These are phyloP conservation scores for Lobophora halterata DNA, from an alignment of 2,888 invertebrate genomes.

Conservation along the genomic window DNA sequence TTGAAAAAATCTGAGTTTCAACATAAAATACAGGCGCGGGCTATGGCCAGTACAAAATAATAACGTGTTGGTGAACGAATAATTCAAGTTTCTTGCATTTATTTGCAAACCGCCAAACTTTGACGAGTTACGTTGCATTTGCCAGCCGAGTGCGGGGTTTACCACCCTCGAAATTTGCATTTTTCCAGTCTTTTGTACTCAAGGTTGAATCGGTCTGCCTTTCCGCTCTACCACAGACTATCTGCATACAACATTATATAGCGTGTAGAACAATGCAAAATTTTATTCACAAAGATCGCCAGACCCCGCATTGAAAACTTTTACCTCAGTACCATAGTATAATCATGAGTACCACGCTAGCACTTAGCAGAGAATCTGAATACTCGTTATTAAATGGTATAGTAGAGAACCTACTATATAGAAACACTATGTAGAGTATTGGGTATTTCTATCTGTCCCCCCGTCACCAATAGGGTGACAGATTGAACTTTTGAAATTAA, in stretches of 20 bases:
- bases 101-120: constrained; percentile 63
- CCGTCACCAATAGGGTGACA: too few species aligned
- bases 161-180: constrained; percentile 56
- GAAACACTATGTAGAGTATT: too few species aligned
- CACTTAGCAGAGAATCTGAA: constrained; percentile 35
- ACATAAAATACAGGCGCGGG: not conserved
- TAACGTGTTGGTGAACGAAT: constrained; percentile 20
- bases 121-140: constrained; percentile 69
- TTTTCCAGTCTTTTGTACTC: constrained; percentile 57
- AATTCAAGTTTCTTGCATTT: constrained; percentile 46
- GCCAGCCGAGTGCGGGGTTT: constrained; percentile 38
- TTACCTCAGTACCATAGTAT: too few species aligned
- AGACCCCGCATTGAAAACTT: constrained; percentile 38
- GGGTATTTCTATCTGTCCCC: too few species aligned
- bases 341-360: too few species aligned
- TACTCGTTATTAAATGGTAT: constrained; percentile 17
- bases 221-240: constrained; percentile 31
- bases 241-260: constrained; percentile 26
- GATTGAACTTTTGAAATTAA: too few species aligned
- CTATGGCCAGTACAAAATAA: constrained; percentile 9
- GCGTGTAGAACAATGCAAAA: constrained; percentile 32
- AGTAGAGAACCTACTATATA: too few species aligned
- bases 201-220: constrained; percentile 38
- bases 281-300: constrained; percentile 36
- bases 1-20: too few species aligned